phyloP scores from a whole-genome alignment of 2,888 invertebrate species.

The Globia sparganii region DNA sequence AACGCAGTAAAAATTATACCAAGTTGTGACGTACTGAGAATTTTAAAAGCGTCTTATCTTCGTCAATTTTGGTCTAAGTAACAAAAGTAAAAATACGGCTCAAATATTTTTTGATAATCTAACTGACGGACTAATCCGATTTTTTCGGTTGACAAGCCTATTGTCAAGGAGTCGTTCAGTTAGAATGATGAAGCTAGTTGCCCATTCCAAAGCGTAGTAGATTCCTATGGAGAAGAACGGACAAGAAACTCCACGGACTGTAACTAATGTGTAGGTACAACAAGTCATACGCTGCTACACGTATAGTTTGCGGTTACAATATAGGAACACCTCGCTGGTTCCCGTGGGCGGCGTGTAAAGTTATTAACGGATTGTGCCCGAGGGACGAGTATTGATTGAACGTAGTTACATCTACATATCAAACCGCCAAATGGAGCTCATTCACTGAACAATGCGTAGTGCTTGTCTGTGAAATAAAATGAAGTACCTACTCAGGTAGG shows the following conservation, averaged over 20 bases:
- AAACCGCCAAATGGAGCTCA: neutral
- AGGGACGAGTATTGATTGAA: slow-evolving; percentile 33
- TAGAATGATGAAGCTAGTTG: neutral
- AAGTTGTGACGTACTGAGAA: too few species aligned
- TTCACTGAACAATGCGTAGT: neutral
- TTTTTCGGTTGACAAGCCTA: too few species aligned
- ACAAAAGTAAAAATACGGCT: too few species aligned
- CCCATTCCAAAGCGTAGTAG: too few species aligned
- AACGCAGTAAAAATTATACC: too few species aligned
- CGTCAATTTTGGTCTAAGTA: too few species aligned
- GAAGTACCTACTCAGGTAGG: neutral
- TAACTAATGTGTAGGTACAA: neutral
- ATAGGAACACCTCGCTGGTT: neutral
- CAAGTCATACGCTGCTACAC: neutral
- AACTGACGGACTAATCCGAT: too few species aligned
- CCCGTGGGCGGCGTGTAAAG: slow-evolving; percentile 17
- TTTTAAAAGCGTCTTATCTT: too few species aligned
- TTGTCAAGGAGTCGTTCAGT: neutral
- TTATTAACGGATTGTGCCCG: slow-evolving; percentile 37
- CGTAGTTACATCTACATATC: neutral
- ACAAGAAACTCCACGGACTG: neutral
- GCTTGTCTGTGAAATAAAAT: neutral
- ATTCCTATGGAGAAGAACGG: too few species aligned
- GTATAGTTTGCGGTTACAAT: neutral
- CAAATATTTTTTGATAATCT: too few species aligned